phyloP scores from a whole-genome alignment of 2,797 vertebrate species.

The Australoheros facetus region DNA sequence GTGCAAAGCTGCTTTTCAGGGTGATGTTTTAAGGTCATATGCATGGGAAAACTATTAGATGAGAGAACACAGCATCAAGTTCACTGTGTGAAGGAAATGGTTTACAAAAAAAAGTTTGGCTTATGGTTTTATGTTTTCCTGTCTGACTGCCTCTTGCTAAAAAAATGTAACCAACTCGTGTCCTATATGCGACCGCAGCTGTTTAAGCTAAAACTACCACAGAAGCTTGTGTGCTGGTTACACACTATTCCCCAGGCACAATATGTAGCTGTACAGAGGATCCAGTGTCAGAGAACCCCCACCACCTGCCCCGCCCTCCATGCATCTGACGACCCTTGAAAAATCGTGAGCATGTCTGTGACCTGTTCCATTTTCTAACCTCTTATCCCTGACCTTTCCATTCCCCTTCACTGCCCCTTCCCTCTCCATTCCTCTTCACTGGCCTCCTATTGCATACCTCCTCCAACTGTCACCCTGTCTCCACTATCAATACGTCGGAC shows the following conservation, averaged over 20 bases:
- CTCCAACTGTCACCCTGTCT: conserved; percentile 15
- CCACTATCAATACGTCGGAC: conserved; percentile 61
- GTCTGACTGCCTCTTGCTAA: not conserved
- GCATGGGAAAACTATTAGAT: not conserved
- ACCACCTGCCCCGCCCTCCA: conserved; percentile 7
- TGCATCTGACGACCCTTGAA: conserved; percentile 22
- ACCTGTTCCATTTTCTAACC: conserved; percentile 63
- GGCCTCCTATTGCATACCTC: conserved; percentile 4
- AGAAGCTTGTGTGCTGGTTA: not conserved
- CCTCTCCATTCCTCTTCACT: conserved; percentile 19
- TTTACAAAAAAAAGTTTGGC: not conserved
- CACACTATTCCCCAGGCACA: conserved; percentile 20
- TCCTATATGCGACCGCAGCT: not conserved
- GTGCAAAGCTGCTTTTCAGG: not conserved
- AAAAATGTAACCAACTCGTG: not conserved
- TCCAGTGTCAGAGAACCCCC: conserved; percentile 39
- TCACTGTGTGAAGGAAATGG: conserved; percentile 29
- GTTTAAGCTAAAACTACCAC: conserved; percentile 5
- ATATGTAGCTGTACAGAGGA: conserved; percentile 8
- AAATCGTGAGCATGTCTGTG: conserved; percentile 49
- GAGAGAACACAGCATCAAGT: fast-evolving
- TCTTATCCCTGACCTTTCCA: conserved; percentile 75
- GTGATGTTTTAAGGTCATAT: not conserved
- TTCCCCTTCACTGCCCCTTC: conserved; percentile 17
- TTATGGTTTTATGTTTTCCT: not conserved